A percentile compares a stretch with the other conserved stretches of the same genome.
Evolutionary conservation across 2,113 vertebrate species (phyloP).

Genomic region (Misgurnus anguillicaudatus): DNA sequence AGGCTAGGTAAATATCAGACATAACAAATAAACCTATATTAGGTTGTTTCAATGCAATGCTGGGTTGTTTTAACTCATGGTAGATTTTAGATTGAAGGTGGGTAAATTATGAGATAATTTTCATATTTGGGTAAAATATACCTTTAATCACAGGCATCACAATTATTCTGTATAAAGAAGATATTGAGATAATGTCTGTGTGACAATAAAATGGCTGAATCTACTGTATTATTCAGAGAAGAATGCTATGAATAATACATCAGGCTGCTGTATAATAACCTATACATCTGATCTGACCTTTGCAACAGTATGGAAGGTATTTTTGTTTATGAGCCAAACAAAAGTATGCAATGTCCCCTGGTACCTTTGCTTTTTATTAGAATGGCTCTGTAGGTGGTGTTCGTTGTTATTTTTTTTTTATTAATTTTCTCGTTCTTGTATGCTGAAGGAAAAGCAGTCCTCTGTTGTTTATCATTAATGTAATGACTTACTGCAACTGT

Average conservation of each 20-base stretch:
- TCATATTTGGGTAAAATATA: too few relatives aligned
- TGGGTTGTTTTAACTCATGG: too few relatives aligned
- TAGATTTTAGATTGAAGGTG: too few relatives aligned
- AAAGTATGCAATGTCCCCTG: background rate
- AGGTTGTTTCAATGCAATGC: too few relatives aligned
- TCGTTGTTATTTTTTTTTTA: constrained; percentile 7
- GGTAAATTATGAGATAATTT: too few relatives aligned
- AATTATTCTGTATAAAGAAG: background rate
- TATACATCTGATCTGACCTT: constrained; percentile 18
- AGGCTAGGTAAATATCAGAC: too few relatives aligned
- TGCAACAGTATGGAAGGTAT: constrained; percentile 12
- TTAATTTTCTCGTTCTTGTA: background rate
- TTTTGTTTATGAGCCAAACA: constrained; percentile 18
- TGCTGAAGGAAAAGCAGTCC: background rate
- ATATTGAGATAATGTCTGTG: background rate
- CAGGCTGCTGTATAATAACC: constrained; percentile 41
- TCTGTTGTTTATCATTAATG: background rate
- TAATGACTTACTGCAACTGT: background rate
- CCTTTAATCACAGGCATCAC: background rate
- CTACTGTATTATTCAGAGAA: constrained; percentile 40
- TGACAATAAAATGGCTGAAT: background rate
- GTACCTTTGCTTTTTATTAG: background rate
- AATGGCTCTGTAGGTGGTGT: constrained; percentile 1
- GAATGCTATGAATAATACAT: constrained; percentile 66
- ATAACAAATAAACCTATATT: too few relatives aligned